Evolutionary conservation across 1,140 invertebrate genomes (phyloP).

Genomic region (Tyrophagus putrescentiae): DNA sequence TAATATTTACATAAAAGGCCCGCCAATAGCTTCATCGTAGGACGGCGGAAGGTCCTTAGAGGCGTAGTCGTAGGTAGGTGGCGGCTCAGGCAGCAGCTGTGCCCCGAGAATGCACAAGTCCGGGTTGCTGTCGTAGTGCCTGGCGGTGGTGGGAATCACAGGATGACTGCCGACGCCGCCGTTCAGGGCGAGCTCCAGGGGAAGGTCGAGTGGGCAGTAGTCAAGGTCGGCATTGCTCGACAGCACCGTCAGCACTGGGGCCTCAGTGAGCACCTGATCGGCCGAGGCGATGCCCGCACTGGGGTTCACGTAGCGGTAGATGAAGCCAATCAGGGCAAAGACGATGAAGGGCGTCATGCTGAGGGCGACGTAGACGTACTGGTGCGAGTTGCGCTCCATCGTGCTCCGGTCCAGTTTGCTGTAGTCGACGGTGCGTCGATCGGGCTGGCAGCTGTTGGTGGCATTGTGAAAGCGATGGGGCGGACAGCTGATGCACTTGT

Average conservation of each 20-base stretch:
- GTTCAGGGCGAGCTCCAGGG: background rate
- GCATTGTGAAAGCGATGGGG: background rate
- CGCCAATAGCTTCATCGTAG: slow-evolving; percentile 13
- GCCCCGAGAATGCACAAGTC: background rate
- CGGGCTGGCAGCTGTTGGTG: slow-evolving; percentile 1
- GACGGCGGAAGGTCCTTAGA: slow-evolving; percentile 16
- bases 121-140: background rate
- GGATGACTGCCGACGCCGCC: background rate
- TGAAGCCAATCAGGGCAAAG: slow-evolving; percentile 15
- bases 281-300: background rate
- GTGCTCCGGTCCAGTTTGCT: background rate
- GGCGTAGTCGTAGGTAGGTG: slow-evolving; percentile 9
- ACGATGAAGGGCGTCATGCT: slow-evolving; percentile 18
- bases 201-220: background rate
- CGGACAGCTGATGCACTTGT: slow-evolving; percentile 12
- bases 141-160: background rate
- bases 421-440: background rate
- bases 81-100: background rate
- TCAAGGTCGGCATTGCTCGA: background rate
- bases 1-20: too few species aligned
- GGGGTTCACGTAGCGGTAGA: slow-evolving; percentile 14
- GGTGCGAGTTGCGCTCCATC: background rate
- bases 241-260: background rate
- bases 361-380: slow-evolving; percentile 13
- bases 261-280: background rate